Evolutionary conservation across 2,797 vertebrate genomes (phyloP), one percentile per base, ranked within the genome.

Genomic region (Anguilla obscura): DNA sequence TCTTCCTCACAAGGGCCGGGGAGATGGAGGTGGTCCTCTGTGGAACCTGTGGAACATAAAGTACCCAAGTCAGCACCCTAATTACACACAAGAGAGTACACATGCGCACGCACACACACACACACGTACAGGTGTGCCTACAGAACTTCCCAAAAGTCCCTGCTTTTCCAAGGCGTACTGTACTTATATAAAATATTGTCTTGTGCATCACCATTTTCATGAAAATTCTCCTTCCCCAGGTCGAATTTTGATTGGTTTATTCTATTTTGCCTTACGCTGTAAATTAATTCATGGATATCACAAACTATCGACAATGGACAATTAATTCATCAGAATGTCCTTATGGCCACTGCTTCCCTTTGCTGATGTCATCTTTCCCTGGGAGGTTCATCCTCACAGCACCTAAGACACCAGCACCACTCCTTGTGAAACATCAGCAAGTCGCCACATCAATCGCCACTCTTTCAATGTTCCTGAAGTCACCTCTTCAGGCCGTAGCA

Each of bases 1-100:
- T 98, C 93, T 99, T 99, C 91, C 98, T 96, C 24, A 97, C 97
- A 95, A 99, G 93, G 9, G 98, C 98, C 83, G 98, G 98, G 90
- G 98, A 99, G 93, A 99, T 99, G 93, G 98, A 99, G 91, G 98
- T 99, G 88, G 98, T 99, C 96, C 98, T 95, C 92, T 99, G 98
- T 95, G 98, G 98, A 94, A 99, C 98, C 98, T 99, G 90, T 74
- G 93, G 45, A 50, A 50, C 79, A 33, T 27, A 48, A 0, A 30
- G 36, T 48, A 84, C 12, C 54, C 12, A 18, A 18, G 9, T 21
- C 45, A 24, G 45, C 33, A 30, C 14, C 69, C 56, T 12, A 76
- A 71, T 21, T 40, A 33, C n/a, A 52, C 12, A 86, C 4, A 50
- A 21, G 56, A 1, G 36, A 16, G 9, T 16, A 16, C 60, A 63